Percentiles rank a stretch among this genome's conserved stretches.
These are phyloP conservation scores for Mylabris sibirica DNA, from an alignment of 2,888 invertebrate genomes.

Conservation along the genomic window DNA sequence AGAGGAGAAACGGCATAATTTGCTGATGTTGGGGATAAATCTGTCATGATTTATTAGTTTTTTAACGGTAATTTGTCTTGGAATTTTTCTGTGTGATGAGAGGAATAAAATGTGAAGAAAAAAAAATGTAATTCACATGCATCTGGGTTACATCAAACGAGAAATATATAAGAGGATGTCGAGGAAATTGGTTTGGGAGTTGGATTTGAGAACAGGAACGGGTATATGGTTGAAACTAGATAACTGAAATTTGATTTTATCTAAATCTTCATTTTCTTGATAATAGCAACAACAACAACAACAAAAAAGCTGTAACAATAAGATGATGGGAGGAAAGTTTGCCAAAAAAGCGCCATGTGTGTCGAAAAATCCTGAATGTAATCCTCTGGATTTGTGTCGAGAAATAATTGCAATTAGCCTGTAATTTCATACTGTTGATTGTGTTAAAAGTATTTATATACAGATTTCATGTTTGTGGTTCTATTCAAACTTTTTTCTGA, in stretches of 20 bases:
- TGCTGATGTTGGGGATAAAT: background rate
- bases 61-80: background rate
- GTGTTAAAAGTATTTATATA: background rate
- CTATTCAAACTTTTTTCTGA: conserved; percentile 1
- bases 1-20: background rate
- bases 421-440: background rate
- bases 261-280: background rate
- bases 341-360: background rate
- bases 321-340: background rate
- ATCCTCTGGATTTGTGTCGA: background rate
- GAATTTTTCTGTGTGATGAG: background rate
- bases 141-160: conserved; percentile 15
- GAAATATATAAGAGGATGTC: conserved; percentile 12
- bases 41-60: conserved; percentile 3
- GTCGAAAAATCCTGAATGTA: background rate
- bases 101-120: background rate
- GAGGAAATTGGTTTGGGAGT: conserved; percentile 15
- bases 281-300: background rate
- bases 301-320: no score
- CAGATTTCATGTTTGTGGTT: background rate
- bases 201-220: background rate
- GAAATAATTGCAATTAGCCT: background rate
- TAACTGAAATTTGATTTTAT: background rate
- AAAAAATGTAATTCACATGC: conserved; percentile 9
- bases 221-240: background rate